These are phyloP conservation scores for Dromius quadrimaculatus DNA, from an alignment of 2,888 invertebrate genomes.

Conservation along the genomic window DNA sequence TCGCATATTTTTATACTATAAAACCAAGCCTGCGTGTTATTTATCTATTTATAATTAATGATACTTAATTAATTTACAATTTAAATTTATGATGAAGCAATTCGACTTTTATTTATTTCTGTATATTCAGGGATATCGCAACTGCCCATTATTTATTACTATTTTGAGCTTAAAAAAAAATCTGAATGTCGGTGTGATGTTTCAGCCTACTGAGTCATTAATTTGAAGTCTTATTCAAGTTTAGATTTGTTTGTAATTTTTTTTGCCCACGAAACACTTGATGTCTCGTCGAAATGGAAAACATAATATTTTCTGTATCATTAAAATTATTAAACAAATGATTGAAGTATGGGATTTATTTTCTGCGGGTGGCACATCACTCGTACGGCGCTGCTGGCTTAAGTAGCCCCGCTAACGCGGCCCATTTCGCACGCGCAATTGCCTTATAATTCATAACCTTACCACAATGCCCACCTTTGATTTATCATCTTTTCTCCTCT, in stretches of 20 bases:
- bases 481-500: conserved; percentile 64
- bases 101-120: conserved; percentile 41
- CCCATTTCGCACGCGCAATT: too few species aligned
- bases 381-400: too few species aligned
- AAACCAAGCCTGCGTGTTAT: conserved; percentile 12
- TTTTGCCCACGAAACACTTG: too few species aligned
- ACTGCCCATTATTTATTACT: conserved; percentile 39
- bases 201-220: conserved; percentile 38
- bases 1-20: conserved; percentile 27
- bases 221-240: conserved; percentile 36
- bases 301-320: too few species aligned
- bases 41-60: conserved; percentile 49
- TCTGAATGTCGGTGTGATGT: conserved; percentile 36
- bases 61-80: conserved; percentile 41
- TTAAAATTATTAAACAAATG: too few species aligned
- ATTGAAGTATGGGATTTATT: too few species aligned
- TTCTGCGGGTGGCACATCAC: too few species aligned
- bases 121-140: conserved; percentile 33
- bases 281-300: too few species aligned
- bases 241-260: not conserved
- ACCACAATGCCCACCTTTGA: conserved; percentile 62
- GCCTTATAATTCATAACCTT: too few species aligned
- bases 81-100: conserved; percentile 49
- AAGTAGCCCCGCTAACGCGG: too few species aligned
- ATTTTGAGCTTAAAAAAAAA: too few species aligned